phyloP scores from a whole-genome alignment of 2,888 invertebrate species.

The Elegia similella region DNA sequence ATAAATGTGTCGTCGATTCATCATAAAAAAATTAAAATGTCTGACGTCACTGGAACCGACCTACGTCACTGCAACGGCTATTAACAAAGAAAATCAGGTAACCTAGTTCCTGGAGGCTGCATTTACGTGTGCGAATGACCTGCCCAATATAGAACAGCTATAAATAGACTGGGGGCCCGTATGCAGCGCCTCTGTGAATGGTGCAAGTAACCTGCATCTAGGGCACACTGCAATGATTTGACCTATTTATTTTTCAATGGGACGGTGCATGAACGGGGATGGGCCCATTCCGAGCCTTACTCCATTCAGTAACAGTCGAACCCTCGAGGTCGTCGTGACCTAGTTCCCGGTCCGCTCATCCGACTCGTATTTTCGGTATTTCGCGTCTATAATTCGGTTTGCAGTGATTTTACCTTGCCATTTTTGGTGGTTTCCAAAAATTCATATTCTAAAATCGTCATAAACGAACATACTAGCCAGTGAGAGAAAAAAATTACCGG shows the following conservation, averaged over 20 bases:
- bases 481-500: slow-evolving; percentile 33
- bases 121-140: slow-evolving; percentile 74
- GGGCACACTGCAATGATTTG: slow-evolving; percentile 77
- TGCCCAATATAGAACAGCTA: slow-evolving; percentile 77
- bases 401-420: slow-evolving; percentile 15
- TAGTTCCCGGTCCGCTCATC: slow-evolving; percentile 45
- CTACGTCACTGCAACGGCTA: slow-evolving; percentile 65
- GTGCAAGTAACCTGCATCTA: slow-evolving; percentile 64
- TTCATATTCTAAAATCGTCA: not conserved
- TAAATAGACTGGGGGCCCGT: slow-evolving; percentile 66
- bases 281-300: slow-evolving; percentile 63
- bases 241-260: slow-evolving; percentile 81
- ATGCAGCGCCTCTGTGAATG: slow-evolving; percentile 64
- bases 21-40: slow-evolving; percentile 26
- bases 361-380: slow-evolving; percentile 22
- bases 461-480: slow-evolving; percentile 18
- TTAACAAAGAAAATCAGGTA: slow-evolving; percentile 78
- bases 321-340: slow-evolving; percentile 70
- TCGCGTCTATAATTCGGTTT: slow-evolving; percentile 18
- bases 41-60: slow-evolving; percentile 62
- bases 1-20: too few species aligned
- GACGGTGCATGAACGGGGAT: slow-evolving; percentile 72
- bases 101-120: slow-evolving; percentile 75
- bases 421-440: slow-evolving; percentile 16
- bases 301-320: slow-evolving; percentile 76